A percentile compares a stretch with the other conserved stretches of the same genome.
Conservation (phyloP, 2,113 vertebrate species). For the Propithecus coquereli region DNA sequence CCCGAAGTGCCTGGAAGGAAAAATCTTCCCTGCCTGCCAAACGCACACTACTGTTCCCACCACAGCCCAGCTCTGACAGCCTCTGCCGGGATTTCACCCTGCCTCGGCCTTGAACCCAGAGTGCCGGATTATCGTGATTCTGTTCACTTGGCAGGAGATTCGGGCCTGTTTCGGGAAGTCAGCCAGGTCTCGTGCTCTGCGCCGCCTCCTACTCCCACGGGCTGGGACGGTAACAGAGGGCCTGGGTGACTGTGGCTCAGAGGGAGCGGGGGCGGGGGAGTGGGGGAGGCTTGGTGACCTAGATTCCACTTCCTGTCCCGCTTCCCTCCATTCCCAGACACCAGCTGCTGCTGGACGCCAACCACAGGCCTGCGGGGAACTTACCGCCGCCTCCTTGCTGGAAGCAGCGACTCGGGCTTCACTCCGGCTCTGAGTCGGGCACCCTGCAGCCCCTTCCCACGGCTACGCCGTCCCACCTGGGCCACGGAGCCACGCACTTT, state of each 20-base stretch:
- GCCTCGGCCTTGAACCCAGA: constrained; percentile 1
- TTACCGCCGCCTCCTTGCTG: too few relatives aligned
- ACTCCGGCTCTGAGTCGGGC: accelerated
- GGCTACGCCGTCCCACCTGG: accelerated
- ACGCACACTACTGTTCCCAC: not conserved
- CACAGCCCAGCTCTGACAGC: not conserved
- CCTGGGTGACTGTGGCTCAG: not conserved
- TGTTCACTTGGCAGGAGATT: not conserved
- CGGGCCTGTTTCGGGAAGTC: not conserved
- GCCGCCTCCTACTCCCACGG: not conserved
- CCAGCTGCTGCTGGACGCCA: not conserved
- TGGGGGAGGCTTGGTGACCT: not conserved
- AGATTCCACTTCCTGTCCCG: constrained; percentile 23
- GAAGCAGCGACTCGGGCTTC: not conserved
- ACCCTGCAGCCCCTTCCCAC: not conserved
- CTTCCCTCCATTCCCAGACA: constrained; percentile 47
- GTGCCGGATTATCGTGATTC: not conserved
- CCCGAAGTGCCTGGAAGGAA: constrained; percentile 13
- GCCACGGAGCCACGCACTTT: not conserved
- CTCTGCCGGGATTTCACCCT: not conserved
- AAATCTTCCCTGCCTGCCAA: not conserved
- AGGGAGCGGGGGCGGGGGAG: not conserved
- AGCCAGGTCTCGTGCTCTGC: not conserved
- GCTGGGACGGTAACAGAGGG: not conserved
- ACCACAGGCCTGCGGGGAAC: not conserved